Evolutionary conservation across 1,140 invertebrate genomes (phyloP), one percentile per base, ranked within the genome.

Genomic region (Anthonomus grandis): DNA sequence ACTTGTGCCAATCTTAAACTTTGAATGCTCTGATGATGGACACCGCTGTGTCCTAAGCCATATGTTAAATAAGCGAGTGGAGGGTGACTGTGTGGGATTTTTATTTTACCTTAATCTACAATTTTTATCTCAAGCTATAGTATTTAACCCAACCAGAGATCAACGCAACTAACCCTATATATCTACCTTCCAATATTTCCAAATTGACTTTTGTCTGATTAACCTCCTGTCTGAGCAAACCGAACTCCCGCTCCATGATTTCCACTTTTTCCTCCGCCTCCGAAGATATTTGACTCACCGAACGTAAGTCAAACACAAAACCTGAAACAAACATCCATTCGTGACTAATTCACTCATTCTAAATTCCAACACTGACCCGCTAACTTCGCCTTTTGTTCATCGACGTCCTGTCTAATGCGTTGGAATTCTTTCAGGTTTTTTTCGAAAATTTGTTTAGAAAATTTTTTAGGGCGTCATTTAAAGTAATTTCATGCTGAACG

Each of bases 391-490:
- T 46, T 45, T 37, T 46, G 44, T 42, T 77, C 71, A 9, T 69
- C 70, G 12, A 72, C 62, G 57, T 68, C 69, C n/a, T n/a, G n/a
- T n/a, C n/a, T n/a, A n/a, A 71, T 63, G 56, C 68, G 69, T 45
- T 73, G 68, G 1, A 78, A 51, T 41, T 77, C 73, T 3, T 69
- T 37, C 47, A 71, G 73, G 6, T 75, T 44, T 36, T 72, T 71
- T 9, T 74, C 63, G 9, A 76, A 48, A 18, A 64, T n/a, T n/a
- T n/a, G n/a, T n/a, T n/a, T n/a, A n/a, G n/a, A n/a, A n/a, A n/a
- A n/a, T n/a, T n/a, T n/a, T n/a, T n/a, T n/a, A n/a, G n/a, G n/a
- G n/a, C n/a, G n/a, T n/a, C n/a, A n/a, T n/a, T n/a, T n/a, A n/a
- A n/a, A n/a, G n/a, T n/a, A n/a, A n/a, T n/a, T n/a, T n/a, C n/a